Base-by-base conservation (phyloP, 2,888 invertebrate genomes). In the Alviniconcha strummeri region DNA sequence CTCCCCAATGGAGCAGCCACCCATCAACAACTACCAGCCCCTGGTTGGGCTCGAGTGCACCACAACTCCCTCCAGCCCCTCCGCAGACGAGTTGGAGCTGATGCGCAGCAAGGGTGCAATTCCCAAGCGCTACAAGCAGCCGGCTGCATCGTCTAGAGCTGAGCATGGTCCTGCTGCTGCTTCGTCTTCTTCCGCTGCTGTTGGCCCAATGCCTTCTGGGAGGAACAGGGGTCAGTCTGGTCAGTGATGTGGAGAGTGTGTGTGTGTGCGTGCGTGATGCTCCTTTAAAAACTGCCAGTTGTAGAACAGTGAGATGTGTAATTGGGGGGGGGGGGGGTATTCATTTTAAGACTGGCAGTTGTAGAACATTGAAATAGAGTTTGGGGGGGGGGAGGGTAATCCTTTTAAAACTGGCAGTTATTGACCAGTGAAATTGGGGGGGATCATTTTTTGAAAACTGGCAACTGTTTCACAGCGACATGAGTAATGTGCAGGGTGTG, bases 51-150 rank as follows among this genome's bases (percentile, higher is more conserved):
- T 86, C n/a, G 90, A 90, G 55, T 86, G 87, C 77, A 87, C 87
- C 9, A 89, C 89, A 4, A 89, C 90, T 17, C 88, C 90, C 19
- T 88, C 88, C 85, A 90, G 89, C 76, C 90, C 89, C 64, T 89
- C 89, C 60, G 87, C 88, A 13, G 89, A 90, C 81, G 90, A 91
- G 75, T 86, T 91, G 69, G 90, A 91, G 64, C 84, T 87, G 17
- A 89, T 91, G 90, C 89, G 88, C 80, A 90, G 89, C 79, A 90
- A 90, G 83, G 92, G 92, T 52, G 92, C 92, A 72, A 92, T 92
- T 80, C 92, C 92, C 8, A 92, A 92, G 84, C 87, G 86, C 81
- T 89, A 88, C 81, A 84, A 83, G 19, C 83, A 54, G 13, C 36
- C 81, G n/a, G 55, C 81, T 15, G 17, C 60, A 1, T 8, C 81